Evolutionary conservation across 2,888 invertebrate species (phyloP).

Genomic region (Andrena flavipes): DNA sequence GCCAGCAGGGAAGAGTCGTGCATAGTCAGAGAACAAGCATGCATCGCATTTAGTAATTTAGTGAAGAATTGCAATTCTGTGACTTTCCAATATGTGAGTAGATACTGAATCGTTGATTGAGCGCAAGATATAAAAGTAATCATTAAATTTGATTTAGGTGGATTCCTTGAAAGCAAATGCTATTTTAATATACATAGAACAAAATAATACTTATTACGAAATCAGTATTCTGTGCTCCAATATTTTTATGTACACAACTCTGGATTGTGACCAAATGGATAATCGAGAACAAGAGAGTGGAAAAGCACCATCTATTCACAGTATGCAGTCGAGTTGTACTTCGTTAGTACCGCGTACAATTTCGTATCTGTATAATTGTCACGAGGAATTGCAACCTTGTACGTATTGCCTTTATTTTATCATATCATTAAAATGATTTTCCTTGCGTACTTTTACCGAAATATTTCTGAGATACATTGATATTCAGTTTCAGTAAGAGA

Average conservation of each 20-base stretch:
- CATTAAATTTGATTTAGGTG: constrained; percentile 62
- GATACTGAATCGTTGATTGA: constrained; percentile 53
- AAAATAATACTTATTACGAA: constrained; percentile 79
- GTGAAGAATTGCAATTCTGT: constrained; percentile 77
- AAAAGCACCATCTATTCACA: constrained; percentile 61
- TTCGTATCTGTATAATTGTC: constrained; percentile 77
- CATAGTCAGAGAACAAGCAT: constrained; percentile 86
- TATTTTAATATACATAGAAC: constrained; percentile 78
- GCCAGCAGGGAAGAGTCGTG: constrained; percentile 85
- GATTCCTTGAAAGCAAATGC: constrained; percentile 77
- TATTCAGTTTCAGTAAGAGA: constrained; percentile 68
- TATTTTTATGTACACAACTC: constrained; percentile 74
- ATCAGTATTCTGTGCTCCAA: constrained; percentile 79
- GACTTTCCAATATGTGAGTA: constrained; percentile 78
- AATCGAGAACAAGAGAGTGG: constrained; percentile 60
- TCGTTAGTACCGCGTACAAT: constrained; percentile 74
- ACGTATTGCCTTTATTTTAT: constrained; percentile 44
- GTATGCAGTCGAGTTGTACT: constrained; percentile 64
- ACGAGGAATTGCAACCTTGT: constrained; percentile 77
- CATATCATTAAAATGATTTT: neutral
- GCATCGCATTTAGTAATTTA: constrained; percentile 86
- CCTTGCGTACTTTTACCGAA: neutral
- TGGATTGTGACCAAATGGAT: constrained; percentile 73
- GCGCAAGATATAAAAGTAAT: neutral
- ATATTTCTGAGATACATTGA: neutral